Base-by-base conservation (phyloP, 1,140 invertebrate species). In the Drosophila arawakana region DNA sequence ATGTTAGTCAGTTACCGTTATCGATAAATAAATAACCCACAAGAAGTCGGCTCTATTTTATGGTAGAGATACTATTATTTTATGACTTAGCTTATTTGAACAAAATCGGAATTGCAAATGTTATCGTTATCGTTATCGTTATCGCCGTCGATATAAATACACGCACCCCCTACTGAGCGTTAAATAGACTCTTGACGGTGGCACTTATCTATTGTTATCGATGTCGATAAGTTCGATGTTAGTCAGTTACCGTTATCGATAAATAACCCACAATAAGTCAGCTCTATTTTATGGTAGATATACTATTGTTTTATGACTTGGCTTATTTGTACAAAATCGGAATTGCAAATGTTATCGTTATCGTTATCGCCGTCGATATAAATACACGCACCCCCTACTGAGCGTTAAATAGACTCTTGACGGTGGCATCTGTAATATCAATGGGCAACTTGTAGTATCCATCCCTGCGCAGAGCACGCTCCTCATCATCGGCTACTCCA, bases 381-480 rank as follows among this genome's bases (percentile, higher is more conserved):
- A 18, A 21, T 11, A 30, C 10, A n/a, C 21, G 9, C 8, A 7
- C 41, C n/a, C 13, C 13, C 71, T 43, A 82, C 15, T 80, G 88
- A n/a, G 90, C 82, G 54, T 71, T 91, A 39, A 91, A 81, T 21
- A 91, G 44, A 10, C 67, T 58, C 78, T 77, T 90, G n/a, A 91
- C 90, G 7, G 78, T 69, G 15, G 78, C 82, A 59, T 91, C 90
- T 13, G 83, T 78, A 13, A 70, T 80, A 30, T 83, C 80, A 50
- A 91, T 91, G 25, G 76, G 52, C 61, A 91, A 66, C 39, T 90
- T 82, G 46, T 78, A 90, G 73, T 91, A 91, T 39, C 82, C 81
- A 3, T 67, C 74, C 7, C 75, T 76, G 3, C 77, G 58, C n/a
- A 91, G 46, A 0, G 70, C 47, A 1, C 78, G 74, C 39, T 89